Evolutionary conservation across 2,797 vertebrate genomes (phyloP).

Genomic region (Kryptopterus vitreolus): DNA sequence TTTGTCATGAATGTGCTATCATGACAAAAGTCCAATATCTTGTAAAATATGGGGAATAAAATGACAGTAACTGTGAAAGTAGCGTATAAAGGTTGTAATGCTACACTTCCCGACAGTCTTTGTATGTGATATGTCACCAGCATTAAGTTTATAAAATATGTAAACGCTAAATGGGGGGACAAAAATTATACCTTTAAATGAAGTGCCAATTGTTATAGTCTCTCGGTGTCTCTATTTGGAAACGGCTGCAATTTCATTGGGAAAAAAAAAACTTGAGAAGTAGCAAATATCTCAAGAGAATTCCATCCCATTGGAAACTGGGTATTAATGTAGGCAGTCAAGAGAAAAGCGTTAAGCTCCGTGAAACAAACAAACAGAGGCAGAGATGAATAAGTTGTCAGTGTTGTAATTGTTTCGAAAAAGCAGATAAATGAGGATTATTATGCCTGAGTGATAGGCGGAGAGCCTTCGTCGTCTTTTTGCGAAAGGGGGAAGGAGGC

Average conservation of each 20-base stretch:
- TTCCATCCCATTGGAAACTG: neutral
- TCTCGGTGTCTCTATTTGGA: too few species aligned
- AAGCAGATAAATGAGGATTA: constrained; percentile 15
- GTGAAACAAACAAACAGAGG: constrained; percentile 19
- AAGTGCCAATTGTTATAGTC: neutral
- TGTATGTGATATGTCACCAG: too few species aligned
- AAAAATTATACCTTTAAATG: neutral
- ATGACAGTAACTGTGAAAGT: neutral
- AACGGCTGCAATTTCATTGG: neutral
- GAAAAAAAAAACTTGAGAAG: neutral
- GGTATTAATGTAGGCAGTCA: neutral
- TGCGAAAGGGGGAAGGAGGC: neutral
- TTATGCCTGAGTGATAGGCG: constrained; percentile 30
- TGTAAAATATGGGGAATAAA: neutral
- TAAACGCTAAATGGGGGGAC: neutral
- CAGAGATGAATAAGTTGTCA: constrained; percentile 2
- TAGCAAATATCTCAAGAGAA: neutral
- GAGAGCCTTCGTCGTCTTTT: neutral
- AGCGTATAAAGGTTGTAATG: too few species aligned
- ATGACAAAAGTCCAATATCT: too few species aligned
- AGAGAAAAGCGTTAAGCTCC: neutral
- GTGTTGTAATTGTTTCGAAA: constrained; percentile 7
- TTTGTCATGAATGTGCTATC: too few species aligned
- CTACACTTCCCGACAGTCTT: too few species aligned
- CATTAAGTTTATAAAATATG: too few species aligned